Percentiles rank a stretch among this genome's conserved stretches.
Evolutionary conservation across 2,888 invertebrate genomes (phyloP).

Genomic region (Keiferia lycopersicella): DNA sequence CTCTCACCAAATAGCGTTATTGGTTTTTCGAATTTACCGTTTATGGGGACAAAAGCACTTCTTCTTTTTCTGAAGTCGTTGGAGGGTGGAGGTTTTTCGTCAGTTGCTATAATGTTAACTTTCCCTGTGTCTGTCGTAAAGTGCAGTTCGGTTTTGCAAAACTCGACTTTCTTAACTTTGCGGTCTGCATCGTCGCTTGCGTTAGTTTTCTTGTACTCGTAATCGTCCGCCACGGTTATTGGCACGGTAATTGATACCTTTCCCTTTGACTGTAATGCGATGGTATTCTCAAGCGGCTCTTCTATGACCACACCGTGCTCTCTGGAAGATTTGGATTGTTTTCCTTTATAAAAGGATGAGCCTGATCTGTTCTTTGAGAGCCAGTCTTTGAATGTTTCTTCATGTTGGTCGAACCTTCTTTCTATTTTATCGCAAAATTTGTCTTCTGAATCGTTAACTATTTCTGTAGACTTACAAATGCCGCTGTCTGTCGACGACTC

Average conservation of each 20-base stretch:
- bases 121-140: conserved; percentile 92
- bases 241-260: conserved; percentile 72
- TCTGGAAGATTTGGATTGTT: conserved; percentile 52
- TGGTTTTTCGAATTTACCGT: conserved; percentile 73
- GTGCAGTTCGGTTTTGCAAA: conserved; percentile 94
- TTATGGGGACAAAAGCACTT: conserved; percentile 74
- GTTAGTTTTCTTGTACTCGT: conserved; percentile 47
- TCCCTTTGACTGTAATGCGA: conserved; percentile 64
- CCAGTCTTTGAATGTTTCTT: conserved; percentile 72
- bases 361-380: conserved; percentile 62
- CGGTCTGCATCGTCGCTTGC: conserved; percentile 64
- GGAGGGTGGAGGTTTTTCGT: conserved; percentile 92
- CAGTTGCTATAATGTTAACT: conserved; percentile 93
- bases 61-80: conserved; percentile 88
- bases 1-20: conserved; percentile 85
- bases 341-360: conserved; percentile 50
- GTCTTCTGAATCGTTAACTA: conserved; percentile 72
- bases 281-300: conserved; percentile 55
- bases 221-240: conserved; percentile 55
- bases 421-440: conserved; percentile 45
- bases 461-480: conserved; percentile 86
- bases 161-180: conserved; percentile 88
- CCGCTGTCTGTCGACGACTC: conserved; percentile 91
- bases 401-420: conserved; percentile 47
- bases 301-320: conserved; percentile 53